Evolutionary conservation across 2,113 vertebrate genomes (phyloP).

Genomic region (Prunella fulvescens): DNA sequence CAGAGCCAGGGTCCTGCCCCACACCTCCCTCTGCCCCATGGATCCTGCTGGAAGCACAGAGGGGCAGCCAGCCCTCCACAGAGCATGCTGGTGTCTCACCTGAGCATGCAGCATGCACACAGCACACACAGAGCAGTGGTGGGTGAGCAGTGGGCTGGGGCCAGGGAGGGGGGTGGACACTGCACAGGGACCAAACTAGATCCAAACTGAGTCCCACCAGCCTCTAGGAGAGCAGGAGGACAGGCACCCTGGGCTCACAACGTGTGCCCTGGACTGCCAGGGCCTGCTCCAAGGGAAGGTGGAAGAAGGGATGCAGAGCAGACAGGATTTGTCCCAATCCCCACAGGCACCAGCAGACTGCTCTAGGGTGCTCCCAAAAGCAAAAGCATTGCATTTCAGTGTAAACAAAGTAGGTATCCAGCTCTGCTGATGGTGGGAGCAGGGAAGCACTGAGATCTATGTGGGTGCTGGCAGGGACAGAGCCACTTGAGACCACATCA

Average conservation of each 20-base stretch:
- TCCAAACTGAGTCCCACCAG: not conserved
- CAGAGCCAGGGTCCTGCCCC: not conserved
- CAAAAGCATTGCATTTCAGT: not conserved
- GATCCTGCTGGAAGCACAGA: not conserved
- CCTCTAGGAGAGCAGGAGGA: not conserved
- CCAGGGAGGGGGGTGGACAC: not conserved
- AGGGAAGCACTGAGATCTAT: not conserved
- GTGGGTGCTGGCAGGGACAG: not conserved
- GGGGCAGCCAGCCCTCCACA: not conserved
- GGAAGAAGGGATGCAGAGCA: not conserved
- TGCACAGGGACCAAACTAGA: not conserved
- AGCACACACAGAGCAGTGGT: not conserved
- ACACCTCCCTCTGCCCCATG: not conserved
- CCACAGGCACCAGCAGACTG: not conserved
- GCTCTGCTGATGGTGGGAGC: not conserved
- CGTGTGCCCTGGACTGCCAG: not conserved
- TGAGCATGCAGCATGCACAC: constrained; percentile 55
- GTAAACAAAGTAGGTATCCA: not conserved
- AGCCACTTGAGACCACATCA: not conserved
- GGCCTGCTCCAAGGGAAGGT: not conserved
- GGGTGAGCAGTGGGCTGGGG: not conserved
- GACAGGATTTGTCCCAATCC: not conserved
- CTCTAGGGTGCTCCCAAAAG: not conserved
- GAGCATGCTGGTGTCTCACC: not conserved
- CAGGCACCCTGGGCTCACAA: fast-evolving